Conservation (phyloP, 2,888 invertebrate species). For the Drosophila flavopinicola region DNA sequence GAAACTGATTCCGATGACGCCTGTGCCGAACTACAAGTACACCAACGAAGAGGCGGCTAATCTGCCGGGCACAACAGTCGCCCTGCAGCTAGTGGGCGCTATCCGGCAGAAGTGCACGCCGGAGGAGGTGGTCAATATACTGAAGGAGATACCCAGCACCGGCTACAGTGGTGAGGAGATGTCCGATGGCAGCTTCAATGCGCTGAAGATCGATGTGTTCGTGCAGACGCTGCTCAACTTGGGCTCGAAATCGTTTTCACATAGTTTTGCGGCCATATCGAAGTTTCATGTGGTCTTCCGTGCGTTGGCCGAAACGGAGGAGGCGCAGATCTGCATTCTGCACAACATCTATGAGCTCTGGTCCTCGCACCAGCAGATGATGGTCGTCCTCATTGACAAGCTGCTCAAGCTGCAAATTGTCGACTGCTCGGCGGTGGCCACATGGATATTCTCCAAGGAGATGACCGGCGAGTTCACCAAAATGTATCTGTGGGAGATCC, state of each 20-base stretch:
- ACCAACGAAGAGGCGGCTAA: slow-evolving; percentile 93
- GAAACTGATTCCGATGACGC: slow-evolving; percentile 92
- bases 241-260: slow-evolving; percentile 98
- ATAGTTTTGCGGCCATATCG: slow-evolving; percentile 99
- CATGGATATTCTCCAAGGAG: slow-evolving; percentile 98
- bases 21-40: slow-evolving; percentile 95
- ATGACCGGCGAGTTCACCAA: slow-evolving; percentile 97
- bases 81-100: slow-evolving; percentile 93
- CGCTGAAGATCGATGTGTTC: slow-evolving; percentile 97
- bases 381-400: slow-evolving; percentile 97
- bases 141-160: slow-evolving; percentile 93
- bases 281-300: slow-evolving; percentile 97
- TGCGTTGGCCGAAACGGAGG: slow-evolving; percentile 95
- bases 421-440: slow-evolving; percentile 98
- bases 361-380: slow-evolving; percentile 98
- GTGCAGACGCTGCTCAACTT: slow-evolving; percentile 97
- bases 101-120: slow-evolving; percentile 95
- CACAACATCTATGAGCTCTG: slow-evolving; percentile 97
- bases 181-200: slow-evolving; percentile 92
- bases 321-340: slow-evolving; percentile 97
- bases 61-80: slow-evolving; percentile 92
- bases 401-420: slow-evolving; percentile 98
- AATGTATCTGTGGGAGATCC: slow-evolving; percentile 97
- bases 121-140: slow-evolving; percentile 93
- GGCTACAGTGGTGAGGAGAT: slow-evolving; percentile 87